phyloP scores from a whole-genome alignment of 64 coral and sea anemone species.

The Dendronephthya gigantea region DNA sequence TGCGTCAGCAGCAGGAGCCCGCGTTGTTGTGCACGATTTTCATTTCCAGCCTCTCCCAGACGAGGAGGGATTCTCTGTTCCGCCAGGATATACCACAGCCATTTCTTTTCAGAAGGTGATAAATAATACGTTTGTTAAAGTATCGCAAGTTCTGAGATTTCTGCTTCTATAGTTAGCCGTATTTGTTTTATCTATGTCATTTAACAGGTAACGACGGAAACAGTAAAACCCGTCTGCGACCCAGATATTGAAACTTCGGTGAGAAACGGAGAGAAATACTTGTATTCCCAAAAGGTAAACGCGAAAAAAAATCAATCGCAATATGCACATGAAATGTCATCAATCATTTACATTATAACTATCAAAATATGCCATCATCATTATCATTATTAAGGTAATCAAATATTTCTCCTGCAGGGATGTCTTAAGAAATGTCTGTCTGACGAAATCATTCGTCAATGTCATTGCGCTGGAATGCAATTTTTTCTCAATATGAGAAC shows the following conservation, averaged over 20 bases:
- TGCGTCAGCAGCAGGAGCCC: not conserved
- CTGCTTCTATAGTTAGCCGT: no score
- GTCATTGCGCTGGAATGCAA: not conserved
- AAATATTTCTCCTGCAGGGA: not conserved
- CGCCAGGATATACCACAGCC: not conserved
- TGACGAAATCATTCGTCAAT: constrained; percentile 7
- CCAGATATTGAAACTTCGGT: not conserved
- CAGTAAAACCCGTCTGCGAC: not conserved
- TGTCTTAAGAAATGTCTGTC: not conserved
- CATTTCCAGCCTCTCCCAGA: not conserved
- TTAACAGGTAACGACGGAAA: not conserved
- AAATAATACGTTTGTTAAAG: no score
- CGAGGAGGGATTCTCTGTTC: not conserved
- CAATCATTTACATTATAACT: no score
- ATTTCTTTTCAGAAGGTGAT: not conserved
- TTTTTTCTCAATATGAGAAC: not conserved
- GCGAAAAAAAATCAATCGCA: no score
- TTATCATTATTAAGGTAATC: no score
- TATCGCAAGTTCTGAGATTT: no score
- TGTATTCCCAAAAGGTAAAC: constrained; percentile 7
- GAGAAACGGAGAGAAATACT: not conserved
- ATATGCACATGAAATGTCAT: no score
- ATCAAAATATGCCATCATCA: not conserved
- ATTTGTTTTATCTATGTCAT: not conserved
- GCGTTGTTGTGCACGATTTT: not conserved